Base-by-base conservation (phyloP, 2,797 vertebrate species). In the Tympanoctomys barrerae region DNA sequence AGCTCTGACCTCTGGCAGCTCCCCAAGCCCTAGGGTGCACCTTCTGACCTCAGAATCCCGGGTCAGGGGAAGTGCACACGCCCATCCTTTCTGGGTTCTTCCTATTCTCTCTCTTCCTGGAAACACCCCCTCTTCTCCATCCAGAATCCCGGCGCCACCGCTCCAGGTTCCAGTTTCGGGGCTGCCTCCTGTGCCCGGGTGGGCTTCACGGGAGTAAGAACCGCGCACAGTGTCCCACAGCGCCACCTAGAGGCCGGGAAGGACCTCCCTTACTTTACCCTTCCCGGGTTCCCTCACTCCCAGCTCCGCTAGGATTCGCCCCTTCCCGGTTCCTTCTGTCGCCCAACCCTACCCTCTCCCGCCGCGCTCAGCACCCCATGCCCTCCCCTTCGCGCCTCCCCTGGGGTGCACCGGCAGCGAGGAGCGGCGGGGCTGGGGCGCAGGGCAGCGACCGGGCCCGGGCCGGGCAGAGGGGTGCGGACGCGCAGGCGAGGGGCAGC, bases 191-290 rank as follows among this genome's bases (percentile, higher is more conserved):
- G 11, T 46, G 71, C 22, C 39, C 39, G 4, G 22, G 54, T 18
- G 54, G 70, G 71, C 24, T 13, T 42, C 42, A 1, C 5, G 19
- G 7, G 33, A 26, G 24, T 14, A 21, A 42, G 71, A 16, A 83
- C 61, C 6, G 80, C 46, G 90, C 94, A 96, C 95, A 13, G 78
- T 0, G 68, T 73, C 33, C 85, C 90, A n/a, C 95, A 95, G 96
- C 95, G 96, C 95, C 96, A 71, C 36, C 97, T 95, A 62, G 87
- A 57, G 96, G 31, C 22, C 42, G 97, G 79, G 84, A 39, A 33
- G 89, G 26, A 49, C 62, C 81, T 78, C 66, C 36, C 42, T 18
- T 21, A 28, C 64, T 28, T 85, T 33, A 57, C 96, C 22, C 79
- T 31, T 24, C 49, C 14, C 18, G 9, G 66, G 33, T 64, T 57